Base-by-base conservation (phyloP, 2,113 vertebrate species). In the Oreochromis aureus region DNA sequence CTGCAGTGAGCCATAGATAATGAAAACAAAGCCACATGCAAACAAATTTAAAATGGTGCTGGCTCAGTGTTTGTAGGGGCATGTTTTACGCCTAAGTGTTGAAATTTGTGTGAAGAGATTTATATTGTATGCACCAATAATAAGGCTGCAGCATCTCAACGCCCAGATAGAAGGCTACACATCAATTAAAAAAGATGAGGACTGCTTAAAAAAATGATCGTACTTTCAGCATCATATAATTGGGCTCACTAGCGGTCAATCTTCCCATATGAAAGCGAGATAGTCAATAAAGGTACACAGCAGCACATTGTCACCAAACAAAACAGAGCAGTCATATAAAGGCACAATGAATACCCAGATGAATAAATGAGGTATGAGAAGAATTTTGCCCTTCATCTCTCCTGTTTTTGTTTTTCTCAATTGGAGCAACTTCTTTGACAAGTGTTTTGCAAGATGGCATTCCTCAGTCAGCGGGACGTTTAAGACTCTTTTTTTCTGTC, bases 191-290 rank as follows among this genome's bases (percentile, higher is more conserved):
- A 53, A 30, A 53, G 46, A 51, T 41, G n/a, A 61, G 32, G 54
- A 69, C 10, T 18, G 36, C 22, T 41, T 3, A 30, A 59, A 58
- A 79, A 80, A 51, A 30, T 55, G 83, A 82, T 81, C 15, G 16
- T 9, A 86, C 86, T 82, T 89, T 39, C 22, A 58, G 15, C 4
- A 3, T 82, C 58, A 51, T 56, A 78, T 55, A 85, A 10, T 48
- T 78, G 59, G 69, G 87, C 39, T 86, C 81, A 55, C 22, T 86
- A 80, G 83, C 84, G 87, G 87, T 80, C 79, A 32, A 51, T 83
- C 16, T 4, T 82, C 82, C 71, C 73, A 66, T 84, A 73, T 59
- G 32, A 84, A 83, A 83, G 55, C 54, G 82, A 51, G 39, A 46
- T 51, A 55, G 90, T 92, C 81, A 8, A 91, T 89, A 48, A 54